Base-by-base conservation (phyloP, 37 sponge, comb jelly and placozoan genomes). In the Haliclona indistincta region DNA sequence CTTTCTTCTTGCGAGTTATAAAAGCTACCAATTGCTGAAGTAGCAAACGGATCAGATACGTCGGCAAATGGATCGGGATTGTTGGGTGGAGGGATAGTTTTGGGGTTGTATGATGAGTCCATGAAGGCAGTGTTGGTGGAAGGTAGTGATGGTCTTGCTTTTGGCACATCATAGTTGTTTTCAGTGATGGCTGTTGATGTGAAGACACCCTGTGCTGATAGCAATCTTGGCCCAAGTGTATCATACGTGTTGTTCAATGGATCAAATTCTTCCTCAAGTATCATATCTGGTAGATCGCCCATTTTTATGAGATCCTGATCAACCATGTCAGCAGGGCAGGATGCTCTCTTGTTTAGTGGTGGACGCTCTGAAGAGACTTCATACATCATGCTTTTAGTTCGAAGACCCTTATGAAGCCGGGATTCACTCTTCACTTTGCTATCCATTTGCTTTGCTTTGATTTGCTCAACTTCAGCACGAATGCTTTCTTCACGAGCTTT, bases 1-100 rank as follows among this genome's bases (percentile, higher is more conserved):
- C 11, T 58, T 20, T 58, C 60, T 58, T 58, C 60, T 20, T 58
- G 11, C 26, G 60, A 58, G n/a, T 58, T 58, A n/a, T 58, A 58
- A 26, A 58, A 58, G n/a, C 60, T 58, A n/a, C 60, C 60, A 7
- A 25, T 8, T 25, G 60, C 6, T 58, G 60, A 58, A 25, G 60
- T 58, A n/a, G 11, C n/a, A 26, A 58, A 58, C n/a, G 60, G 60
- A 58, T 58, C 60, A 15, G 51, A 17, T n/a, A 58, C 60, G n/a
- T 58, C n/a, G 6, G 25, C 60, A 58, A 58, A 58, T 11, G 60
- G 60, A 58, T 58, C 25, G 7, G 26, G 7, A 7, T 6, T 6
- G n/a, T 58, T 58, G 25, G 11, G 23, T 58, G 22, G 60, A 58
- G 22, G 25, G 6, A 25, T 8, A 25, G 13, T 20, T 8, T 6